Base-by-base conservation (phyloP, 1,140 invertebrate genomes). In the Formica exsecta region DNA sequence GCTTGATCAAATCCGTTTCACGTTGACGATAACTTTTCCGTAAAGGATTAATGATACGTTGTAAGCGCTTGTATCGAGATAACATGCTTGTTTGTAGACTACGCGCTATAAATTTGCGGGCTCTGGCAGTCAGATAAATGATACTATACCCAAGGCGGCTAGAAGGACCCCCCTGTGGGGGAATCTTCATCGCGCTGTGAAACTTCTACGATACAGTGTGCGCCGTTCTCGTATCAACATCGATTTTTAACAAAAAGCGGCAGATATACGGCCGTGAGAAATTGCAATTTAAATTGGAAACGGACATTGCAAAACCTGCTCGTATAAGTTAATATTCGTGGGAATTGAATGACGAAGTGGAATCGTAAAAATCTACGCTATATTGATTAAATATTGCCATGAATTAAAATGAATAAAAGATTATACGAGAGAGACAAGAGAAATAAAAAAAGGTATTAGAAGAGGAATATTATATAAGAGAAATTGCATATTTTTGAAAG, bases 121-220 rank as follows among this genome's bases (percentile, higher is more conserved):
- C 83, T 6, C 16, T 71, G 74, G 73, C 70, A 85, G 65, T 74
- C 75, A 74, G 81, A 90, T 85, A 86, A 89, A 87, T 74, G 75
- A 86, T 81, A 89, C 73, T 79, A 61, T 61, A 85, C 88, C 88
- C 88, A 86, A 88, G 89, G 77, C 83, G 86, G 68, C 77, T 87
- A 75, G 73, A 90, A 90, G 76, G 83, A 88, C 86, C 87, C 85
- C 76, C 77, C 76, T 88, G 59, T 80, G 75, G 75, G 86, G 84
- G 86, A 76, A 87, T 86, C 76, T 81, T 88, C 83, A 74, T 84
- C 70, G 81, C 83, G 61, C 81, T 71, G 83, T 66, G 61, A 80
- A 89, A 87, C 86, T 89, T 89, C 22, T 68, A 61, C 65, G 64
- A 85, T 66, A 74, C 81, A 57, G 48, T 74, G 54, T 68, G 29